Evolutionary conservation across 2,888 invertebrate species (phyloP).

Genomic region (Callosobruchus maculatus): DNA sequence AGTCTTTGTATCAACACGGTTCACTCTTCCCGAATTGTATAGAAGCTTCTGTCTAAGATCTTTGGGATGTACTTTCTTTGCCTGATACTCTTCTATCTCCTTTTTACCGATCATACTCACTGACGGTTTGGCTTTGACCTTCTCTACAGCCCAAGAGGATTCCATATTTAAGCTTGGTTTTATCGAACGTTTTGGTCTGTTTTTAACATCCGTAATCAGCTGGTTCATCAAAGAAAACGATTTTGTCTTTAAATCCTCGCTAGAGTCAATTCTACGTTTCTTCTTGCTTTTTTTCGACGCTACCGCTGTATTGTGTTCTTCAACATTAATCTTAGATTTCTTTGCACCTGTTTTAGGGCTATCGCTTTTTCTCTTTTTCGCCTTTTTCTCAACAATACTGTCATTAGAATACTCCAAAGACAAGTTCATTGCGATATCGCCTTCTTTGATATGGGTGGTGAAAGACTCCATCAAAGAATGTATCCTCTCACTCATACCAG

Average conservation of each 20-base stretch:
- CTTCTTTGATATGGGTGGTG: slow-evolving; percentile 30
- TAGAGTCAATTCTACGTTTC: slow-evolving; percentile 1
- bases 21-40: slow-evolving; percentile 32
- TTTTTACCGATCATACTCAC: slow-evolving; percentile 17
- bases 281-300: slow-evolving; percentile 10
- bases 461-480: slow-evolving; percentile 35
- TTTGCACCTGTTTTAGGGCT: neutral
- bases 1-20: slow-evolving; percentile 31
- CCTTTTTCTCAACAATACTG: neutral
- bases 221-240: slow-evolving; percentile 25
- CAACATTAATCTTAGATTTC: neutral
- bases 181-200: slow-evolving; percentile 24
- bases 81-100: slow-evolving; percentile 17
- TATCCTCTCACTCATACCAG: slow-evolving; percentile 32
- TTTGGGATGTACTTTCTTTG: slow-evolving; percentile 31
- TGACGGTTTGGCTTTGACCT: slow-evolving; percentile 25
- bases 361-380: neutral
- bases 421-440: slow-evolving; percentile 34
- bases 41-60: slow-evolving; percentile 42
- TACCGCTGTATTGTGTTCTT: neutral
- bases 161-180: slow-evolving; percentile 17
- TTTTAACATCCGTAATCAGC: slow-evolving; percentile 27
- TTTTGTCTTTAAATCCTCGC: slow-evolving; percentile 10
- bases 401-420: slow-evolving; percentile 29
- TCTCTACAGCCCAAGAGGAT: slow-evolving; percentile 18